Evolutionary conservation across 2,113 vertebrate species (phyloP), one percentile per base, ranked within the genome.

Genomic region (Nibea albiflora): DNA sequence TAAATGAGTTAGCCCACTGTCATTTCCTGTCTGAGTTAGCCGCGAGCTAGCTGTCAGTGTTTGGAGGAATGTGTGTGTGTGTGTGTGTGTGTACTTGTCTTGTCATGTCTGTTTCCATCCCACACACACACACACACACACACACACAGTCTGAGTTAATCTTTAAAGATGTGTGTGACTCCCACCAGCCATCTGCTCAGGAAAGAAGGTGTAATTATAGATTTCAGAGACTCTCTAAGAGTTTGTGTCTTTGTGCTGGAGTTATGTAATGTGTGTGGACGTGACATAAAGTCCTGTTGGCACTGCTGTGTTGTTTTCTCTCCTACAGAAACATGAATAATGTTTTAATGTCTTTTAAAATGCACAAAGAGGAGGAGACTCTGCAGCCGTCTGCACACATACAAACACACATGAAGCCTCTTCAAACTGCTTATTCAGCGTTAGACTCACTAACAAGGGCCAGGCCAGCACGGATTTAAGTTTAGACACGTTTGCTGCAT

Each of bases 151-250:
- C 35, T 39, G 5, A 31, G 35, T 39, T 92, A 93, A 93, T 94
- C 93, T 91, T 68, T 14, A 10, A 22, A 85, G 81, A 91, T 90
- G 24, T 85, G 71, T 80, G 74, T 11, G 26, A 83, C 91, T 85
- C 86, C 89, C 86, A 85, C 76, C 76, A 69, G 74, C 88, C 92
- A 91, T 91, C 90, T 93, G 91, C 75, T 88, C 77, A 86, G 49
- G 61, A 88, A 86, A 39, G 61, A 90, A 90, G 75, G 75, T 85
- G 86, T 78, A 82, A 84, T 90, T 76, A 88, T 83, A 87, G 83
- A 85, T 70, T 58, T 57, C 56, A 76, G 62, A 83, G 79, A 80
- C 70, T 83, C 61, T 53, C 74, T 2, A 72, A 76, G 81, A 82
- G 44, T 86, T 82, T 75, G n/a, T 82, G 60, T 78, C 70, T 91